Evolutionary conservation across 1,140 invertebrate genomes (phyloP).

Genomic region (Nilaparvata lugens): DNA sequence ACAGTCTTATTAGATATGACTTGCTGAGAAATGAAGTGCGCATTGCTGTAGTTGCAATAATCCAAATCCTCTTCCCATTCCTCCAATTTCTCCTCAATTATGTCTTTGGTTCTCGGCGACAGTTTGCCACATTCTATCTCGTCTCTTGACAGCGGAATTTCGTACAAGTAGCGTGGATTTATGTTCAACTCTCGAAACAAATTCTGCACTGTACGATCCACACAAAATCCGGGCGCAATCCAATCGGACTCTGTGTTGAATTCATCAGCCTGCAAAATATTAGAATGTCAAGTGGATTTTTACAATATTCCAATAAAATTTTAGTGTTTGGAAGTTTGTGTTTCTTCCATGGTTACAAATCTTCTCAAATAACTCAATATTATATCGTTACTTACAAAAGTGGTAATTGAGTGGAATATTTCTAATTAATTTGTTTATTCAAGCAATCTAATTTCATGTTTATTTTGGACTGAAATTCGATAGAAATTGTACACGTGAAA

Average conservation of each 20-base stretch:
- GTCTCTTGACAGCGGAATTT: constrained; percentile 34
- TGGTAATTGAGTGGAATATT: too few relatives aligned
- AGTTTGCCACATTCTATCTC: constrained; percentile 38
- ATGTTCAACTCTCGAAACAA: constrained; percentile 22
- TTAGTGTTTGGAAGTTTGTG: too few relatives aligned
- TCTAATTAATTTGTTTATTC: too few relatives aligned
- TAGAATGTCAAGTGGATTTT: too few relatives aligned
- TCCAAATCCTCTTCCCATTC: constrained; percentile 1
- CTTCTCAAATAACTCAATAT: too few relatives aligned
- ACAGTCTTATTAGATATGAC: constrained; percentile 50
- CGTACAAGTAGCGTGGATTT: constrained; percentile 37
- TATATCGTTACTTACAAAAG: too few relatives aligned
- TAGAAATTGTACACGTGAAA: too few relatives aligned
- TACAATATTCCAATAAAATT: too few relatives aligned
- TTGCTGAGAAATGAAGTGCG: constrained; percentile 14
- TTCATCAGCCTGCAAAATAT: constrained; percentile 32
- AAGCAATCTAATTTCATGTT: too few relatives aligned
- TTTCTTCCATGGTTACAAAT: too few relatives aligned
- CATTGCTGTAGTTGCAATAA: background rate
- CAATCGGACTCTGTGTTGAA: constrained; percentile 46
- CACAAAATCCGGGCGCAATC: constrained; percentile 42
- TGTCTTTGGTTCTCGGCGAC: background rate
- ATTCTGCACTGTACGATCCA: constrained; percentile 27
- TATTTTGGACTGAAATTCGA: too few relatives aligned
- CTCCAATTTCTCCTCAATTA: background rate